Base-by-base conservation (phyloP, 53 echinoderm and acorn worm genomes). In the Henricia sp. region DNA sequence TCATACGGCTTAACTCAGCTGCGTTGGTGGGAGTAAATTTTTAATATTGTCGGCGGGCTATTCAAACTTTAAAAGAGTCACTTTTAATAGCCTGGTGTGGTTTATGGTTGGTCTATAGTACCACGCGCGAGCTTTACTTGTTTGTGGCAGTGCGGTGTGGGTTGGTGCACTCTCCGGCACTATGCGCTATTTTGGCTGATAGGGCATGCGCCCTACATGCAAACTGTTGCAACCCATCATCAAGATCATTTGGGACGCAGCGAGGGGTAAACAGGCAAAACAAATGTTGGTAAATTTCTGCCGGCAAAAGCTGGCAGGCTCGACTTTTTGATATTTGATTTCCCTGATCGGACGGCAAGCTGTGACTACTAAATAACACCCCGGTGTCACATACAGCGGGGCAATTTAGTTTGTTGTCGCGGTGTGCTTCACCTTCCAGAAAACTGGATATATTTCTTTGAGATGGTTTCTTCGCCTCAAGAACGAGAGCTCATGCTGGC, bases 201-300 rank as follows among this genome's bases (percentile, higher is more conserved):
- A n/a, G n/a, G 25, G 64, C 46, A 29, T 64, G 62, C 76, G 39
- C 28, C 25, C 38, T 21, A 23, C 19, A 37, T 28, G 37, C 39
- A 28, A 38, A 80, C 80, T 80, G 80, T 80, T 80, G 44, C 80
- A 63, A 80, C 80, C 64, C 57, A 40, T 64, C 80, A 64, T 40
- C 80, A 46, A 63, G 42, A 80, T 80, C 44, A 80, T 80, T 80
- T 62, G 28, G 63, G 62, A 48, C 80, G 64, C 80, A 14, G 48
- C 36, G 9, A 33, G 80, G 80, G 80, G 80, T 26, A 42, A 80
- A 57, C 80, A 46, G 80, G 63, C 50, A 30, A 80, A 80, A 64
- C 80, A 80, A 80, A 80, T 64, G 63, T 80, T 80, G 80, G 46
- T 80, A 60, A 80, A 80, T 64, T 48, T 80, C 80, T 64, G 46